Base-by-base conservation (phyloP, 2,888 invertebrate species). In the Hedya salicella region DNA sequence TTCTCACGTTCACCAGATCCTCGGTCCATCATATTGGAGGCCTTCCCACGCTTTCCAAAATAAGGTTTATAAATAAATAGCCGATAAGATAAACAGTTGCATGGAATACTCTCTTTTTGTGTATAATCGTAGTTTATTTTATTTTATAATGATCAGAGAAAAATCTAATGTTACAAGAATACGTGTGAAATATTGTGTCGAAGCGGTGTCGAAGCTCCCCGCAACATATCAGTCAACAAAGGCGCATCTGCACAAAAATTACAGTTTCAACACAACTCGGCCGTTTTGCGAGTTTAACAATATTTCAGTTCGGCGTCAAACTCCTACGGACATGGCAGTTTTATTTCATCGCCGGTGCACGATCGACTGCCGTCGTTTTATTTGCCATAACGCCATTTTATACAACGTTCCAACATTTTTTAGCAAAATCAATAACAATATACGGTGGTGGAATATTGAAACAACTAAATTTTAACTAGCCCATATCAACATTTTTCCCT, bases 251-350 rank as follows among this genome's bases (percentile, higher is more conserved):
- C 39, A 25, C 53, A 66, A 46, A 54, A 61, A 61, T 66, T 53
- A 61, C 48, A 42, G 48, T 53, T 54, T 66, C 70, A 75, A 71
- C 69, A 72, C 75, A 79, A 78, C 73, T 82, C 81, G 71, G 74
- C 77, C 85, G 80, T 85, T 89, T 88, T 86, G 86, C 83, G 86
- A 88, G 85, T 88, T 88, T 86, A 88, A 89, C 86, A 86, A 89
- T 89, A 89, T 89, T 90, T 88, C 85, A 85, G 77, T 73, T 72
- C 74, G 74, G 78, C 81, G 75, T 77, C 78, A 69, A 62, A 57
- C 57, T 75, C 73, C 81, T 77, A 78, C 71, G 77, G 76, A 74
- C 78, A 78, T 76, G 74, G 75, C 74, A 72, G 77, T 84, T 86
- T 83, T 80, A 81, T 86, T 86, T 83, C 83, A 83, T 78, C 79